Evolutionary conservation across 2,797 vertebrate genomes (phyloP), one percentile per base, ranked within the genome.

Genomic region (Hapalemur alaotrensis): DNA sequence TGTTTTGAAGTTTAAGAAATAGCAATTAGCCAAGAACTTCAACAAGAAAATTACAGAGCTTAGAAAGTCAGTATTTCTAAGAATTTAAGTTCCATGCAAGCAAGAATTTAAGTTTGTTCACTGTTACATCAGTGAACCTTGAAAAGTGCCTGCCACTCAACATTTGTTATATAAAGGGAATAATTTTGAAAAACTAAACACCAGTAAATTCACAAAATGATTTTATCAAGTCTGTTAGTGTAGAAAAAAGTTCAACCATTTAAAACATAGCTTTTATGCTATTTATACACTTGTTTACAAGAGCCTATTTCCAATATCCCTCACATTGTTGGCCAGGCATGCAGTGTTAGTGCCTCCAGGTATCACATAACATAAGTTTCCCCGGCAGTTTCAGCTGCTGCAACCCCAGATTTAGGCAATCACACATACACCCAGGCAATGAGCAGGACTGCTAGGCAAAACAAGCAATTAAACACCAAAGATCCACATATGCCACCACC

Each of bases 261-360:
- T 76, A 57, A 93, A 96, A 69, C 54, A 50, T 2, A 59, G 46
- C 32, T 80, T 93, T 84, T 76, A 52, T 4, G 41, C 73, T 82
- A 89, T 73, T 93, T 89, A 91, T 65, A 85, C 18, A 59, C 90
- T 76, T 89, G 73, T 96, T 93, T 91, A 91, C 61, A 65, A 81
- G 73, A 72, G 43, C 41, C 35, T 67, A 38, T 81, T 96, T 78
- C 73, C 67, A 96, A 54, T 78, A 46, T 89, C 50, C 80, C 91
- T 94, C 52, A 63, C 82, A 73, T 1, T 32, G n/a, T 48, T 23
- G 32, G 83, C 65, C 73, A n/a, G 90, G n/a, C 38, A 38, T 0
- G 12, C 18, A 48, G n/a, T 30, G 25, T 61, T 4, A 38, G n/a
- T 28, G 48, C 54, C 76, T 85, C 65, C 67, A 69, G 32, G 28